Evolutionary conservation across 1,140 invertebrate genomes (phyloP).

Genomic region (Dendroctonus valens): DNA sequence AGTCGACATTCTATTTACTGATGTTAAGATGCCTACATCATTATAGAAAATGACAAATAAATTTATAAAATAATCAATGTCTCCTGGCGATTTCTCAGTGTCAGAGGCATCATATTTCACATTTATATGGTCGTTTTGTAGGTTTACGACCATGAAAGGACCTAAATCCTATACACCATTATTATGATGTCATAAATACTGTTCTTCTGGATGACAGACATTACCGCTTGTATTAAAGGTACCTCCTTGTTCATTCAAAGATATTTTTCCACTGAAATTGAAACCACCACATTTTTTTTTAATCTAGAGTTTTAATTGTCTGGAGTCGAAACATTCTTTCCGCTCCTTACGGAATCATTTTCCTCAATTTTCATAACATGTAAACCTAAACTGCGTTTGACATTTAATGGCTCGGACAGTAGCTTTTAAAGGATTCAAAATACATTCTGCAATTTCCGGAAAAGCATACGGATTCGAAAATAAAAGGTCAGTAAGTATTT

Average conservation of each 20-base stretch:
- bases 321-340: background rate
- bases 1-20: too few species aligned
- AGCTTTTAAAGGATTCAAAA: conserved; percentile 31
- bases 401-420: conserved; percentile 22
- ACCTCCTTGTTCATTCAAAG: background rate
- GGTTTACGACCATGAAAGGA: conserved; percentile 24
- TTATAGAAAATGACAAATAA: conserved; percentile 36
- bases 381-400: conserved; percentile 15
- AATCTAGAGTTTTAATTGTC: background rate
- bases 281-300: conserved; percentile 1
- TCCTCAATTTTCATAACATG: conserved; percentile 12
- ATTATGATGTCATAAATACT: conserved; percentile 22
- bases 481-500: conserved; percentile 33
- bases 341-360: background rate
- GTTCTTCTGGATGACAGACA: conserved; percentile 25
- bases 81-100: conserved; percentile 32
- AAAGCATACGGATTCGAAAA: conserved; percentile 17
- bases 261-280: too few species aligned
- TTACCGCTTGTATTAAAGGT: conserved; percentile 7
- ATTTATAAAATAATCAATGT: conserved; percentile 31
- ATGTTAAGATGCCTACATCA: conserved; percentile 16
- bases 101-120: conserved; percentile 35
- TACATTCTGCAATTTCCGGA: conserved; percentile 28
- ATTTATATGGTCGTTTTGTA: conserved; percentile 27
- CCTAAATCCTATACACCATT: conserved; percentile 28